Percentiles rank a stretch among this genome's conserved stretches.
Evolutionary conservation across 1,140 invertebrate species (phyloP).

Genomic region (Drosophila nigrodunni): DNA sequence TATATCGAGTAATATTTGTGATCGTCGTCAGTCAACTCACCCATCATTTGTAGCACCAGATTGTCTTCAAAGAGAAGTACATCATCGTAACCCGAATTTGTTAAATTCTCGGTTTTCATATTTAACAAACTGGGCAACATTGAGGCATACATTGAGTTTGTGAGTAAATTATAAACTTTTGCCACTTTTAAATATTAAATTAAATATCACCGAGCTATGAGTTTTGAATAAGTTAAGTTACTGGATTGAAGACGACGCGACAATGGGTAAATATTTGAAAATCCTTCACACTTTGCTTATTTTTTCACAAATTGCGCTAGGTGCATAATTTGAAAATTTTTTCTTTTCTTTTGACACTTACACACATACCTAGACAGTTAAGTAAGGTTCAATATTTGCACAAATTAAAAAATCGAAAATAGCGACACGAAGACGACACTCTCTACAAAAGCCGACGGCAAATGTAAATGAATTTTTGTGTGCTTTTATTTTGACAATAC

Average conservation of each 20-base stretch:
- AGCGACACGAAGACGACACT: conserved; percentile 36
- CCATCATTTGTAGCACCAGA: conserved; percentile 75
- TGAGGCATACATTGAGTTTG: conserved; percentile 65
- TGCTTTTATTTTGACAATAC: conserved; percentile 18
- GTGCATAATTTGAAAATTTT: conserved; percentile 48
- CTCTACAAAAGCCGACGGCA: conserved; percentile 26
- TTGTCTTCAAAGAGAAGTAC: conserved; percentile 76
- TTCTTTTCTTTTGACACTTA: conserved; percentile 17
- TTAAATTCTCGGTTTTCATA: conserved; percentile 82
- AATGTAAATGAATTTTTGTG: conserved; percentile 12
- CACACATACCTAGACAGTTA: conserved; percentile 53
- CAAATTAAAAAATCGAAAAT: conserved; percentile 79
- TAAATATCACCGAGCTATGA: background rate
- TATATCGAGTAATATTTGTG: background rate
- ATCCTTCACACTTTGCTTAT: conserved; percentile 68
- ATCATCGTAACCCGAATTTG: conserved; percentile 76
- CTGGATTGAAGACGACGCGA: conserved; percentile 12
- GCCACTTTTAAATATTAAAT: conserved; percentile 10
- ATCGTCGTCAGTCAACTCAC: conserved; percentile 55
- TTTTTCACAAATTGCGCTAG: conserved; percentile 59
- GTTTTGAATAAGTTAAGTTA: conserved; percentile 25
- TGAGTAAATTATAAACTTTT: conserved; percentile 5
- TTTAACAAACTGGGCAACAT: conserved; percentile 77
- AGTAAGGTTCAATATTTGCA: conserved; percentile 80
- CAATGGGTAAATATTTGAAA: conserved; percentile 67